These are phyloP conservation scores for Pelvicachromis taeniatus DNA, from an alignment of 2,113 vertebrate species.

Conservation along the genomic window DNA sequence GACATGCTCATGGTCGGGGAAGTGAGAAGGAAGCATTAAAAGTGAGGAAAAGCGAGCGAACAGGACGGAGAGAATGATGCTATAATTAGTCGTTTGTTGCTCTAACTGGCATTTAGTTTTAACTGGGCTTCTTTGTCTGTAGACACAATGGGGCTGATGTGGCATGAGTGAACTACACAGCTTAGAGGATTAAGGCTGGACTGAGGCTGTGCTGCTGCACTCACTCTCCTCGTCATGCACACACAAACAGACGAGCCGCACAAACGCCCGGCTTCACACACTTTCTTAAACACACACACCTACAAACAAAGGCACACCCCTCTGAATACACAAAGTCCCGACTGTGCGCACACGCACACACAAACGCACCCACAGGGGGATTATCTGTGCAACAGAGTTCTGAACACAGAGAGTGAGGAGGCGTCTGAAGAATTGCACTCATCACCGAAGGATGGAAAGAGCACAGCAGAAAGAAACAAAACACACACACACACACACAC, in stretches of 20 bases:
- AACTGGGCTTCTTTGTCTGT: conserved; percentile 59
- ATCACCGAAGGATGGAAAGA: conserved; percentile 51
- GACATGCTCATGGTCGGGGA: background rate
- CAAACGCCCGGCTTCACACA: conserved; percentile 2
- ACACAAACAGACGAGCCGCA: conserved; percentile 1
- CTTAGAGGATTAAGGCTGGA: conserved; percentile 67
- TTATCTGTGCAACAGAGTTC: conserved; percentile 58
- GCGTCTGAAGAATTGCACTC: conserved; percentile 55
- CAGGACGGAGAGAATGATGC: conserved; percentile 34
- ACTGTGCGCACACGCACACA: conserved; percentile 10
- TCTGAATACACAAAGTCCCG: background rate
- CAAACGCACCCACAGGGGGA: conserved; percentile 34
- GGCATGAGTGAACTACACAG: conserved; percentile 64
- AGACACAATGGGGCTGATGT: conserved; percentile 67
- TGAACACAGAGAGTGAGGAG: conserved; percentile 60
- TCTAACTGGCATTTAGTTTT: conserved; percentile 64
- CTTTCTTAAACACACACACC: conserved; percentile 43
- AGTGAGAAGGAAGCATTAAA: conserved; percentile 20
- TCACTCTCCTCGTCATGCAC: conserved; percentile 8
- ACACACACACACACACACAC: background rate
- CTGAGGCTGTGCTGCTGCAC: conserved; percentile 27
- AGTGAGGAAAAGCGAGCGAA: background rate
- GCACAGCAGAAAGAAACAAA: conserved; percentile 7
- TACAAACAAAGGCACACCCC: conserved; percentile 29
- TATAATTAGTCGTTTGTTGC: conserved; percentile 64